These are phyloP conservation scores for Xerus rutilus DNA, from an alignment of 2,797 vertebrate species.

Conservation along the genomic window DNA sequence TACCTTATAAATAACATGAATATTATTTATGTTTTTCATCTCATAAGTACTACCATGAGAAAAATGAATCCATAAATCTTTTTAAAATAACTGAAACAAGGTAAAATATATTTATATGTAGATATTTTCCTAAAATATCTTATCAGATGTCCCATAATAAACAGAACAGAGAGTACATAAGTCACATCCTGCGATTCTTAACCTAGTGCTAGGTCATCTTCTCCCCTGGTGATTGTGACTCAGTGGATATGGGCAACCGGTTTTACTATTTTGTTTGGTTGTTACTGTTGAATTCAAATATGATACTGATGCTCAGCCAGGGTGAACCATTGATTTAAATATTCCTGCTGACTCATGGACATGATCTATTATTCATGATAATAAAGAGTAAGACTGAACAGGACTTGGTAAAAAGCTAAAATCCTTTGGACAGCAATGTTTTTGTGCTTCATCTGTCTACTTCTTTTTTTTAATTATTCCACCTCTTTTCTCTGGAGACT, in stretches of 20 bases:
- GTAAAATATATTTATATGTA: background rate
- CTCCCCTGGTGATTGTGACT: background rate
- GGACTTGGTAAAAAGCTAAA: background rate
- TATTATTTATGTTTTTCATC: too few species aligned
- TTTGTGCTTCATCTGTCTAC: background rate
- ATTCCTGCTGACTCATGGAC: background rate
- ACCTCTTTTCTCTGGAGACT: background rate
- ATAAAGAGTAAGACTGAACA: background rate
- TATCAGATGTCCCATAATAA: constrained; percentile 17
- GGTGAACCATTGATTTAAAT: background rate
- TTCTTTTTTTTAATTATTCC: constrained; percentile 9
- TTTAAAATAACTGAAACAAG: constrained; percentile 63
- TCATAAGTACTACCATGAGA: background rate
- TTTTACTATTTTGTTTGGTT: constrained; percentile 48
- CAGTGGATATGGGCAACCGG: background rate
- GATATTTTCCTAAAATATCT: constrained; percentile 38
- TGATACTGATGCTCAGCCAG: background rate
- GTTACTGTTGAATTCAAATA: background rate
- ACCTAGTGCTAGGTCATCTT: background rate
- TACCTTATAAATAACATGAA: background rate
- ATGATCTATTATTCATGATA: background rate
- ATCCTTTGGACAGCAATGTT: background rate
- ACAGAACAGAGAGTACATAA: background rate
- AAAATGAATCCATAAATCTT: background rate
- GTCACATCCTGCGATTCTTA: constrained; percentile 38